Base-by-base conservation (phyloP, 2,888 invertebrate species). In the Spisula solida region DNA sequence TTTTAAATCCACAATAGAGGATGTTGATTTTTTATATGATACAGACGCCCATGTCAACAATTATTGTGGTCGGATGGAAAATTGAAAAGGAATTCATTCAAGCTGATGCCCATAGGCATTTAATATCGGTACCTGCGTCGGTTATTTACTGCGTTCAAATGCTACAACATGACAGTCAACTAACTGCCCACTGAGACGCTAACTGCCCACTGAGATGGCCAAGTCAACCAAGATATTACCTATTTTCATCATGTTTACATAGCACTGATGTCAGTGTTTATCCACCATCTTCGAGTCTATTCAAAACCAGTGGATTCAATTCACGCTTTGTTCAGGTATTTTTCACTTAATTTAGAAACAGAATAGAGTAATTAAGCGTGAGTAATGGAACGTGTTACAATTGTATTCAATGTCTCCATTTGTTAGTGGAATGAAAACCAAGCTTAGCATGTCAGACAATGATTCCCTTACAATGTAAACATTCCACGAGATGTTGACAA, bases 291-390 rank as follows among this genome's bases (percentile, higher is more conserved):
- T 83, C 48, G 41, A 8, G 29, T 55, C 89, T 85, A 75, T 91
- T 89, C 86, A 87, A 47, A 55, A 29, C 66, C 83, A 75, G 70
- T 81, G 80, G 87, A 82, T 84, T 81, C 86, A 81, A 86, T 89
- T 89, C 51, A 79, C 16, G 66, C 85, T 80, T 55, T 81, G 48
- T 83, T 86, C 82, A 56, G 84, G 31, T 81, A 87, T 86, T 90
- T 89, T 90, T 89, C 92, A 92, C 89, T 89, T 90, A 88, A 92
- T 92, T 91, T 86, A 83, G 82, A 79, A 88, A n/a, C 47, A 88
- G 88, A 90, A 92, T 86, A 84, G 88, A 88, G 86, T 92, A 90
- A 90, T 90, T 90, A 90, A 89, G 60, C 84, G 60, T 79, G 88
- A 90, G 89, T 89, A 90, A 92, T 90, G 82, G 91, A 82, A 92